phyloP scores from a whole-genome alignment of 1,140 invertebrate species.

The Tetramorium simillimum region DNA sequence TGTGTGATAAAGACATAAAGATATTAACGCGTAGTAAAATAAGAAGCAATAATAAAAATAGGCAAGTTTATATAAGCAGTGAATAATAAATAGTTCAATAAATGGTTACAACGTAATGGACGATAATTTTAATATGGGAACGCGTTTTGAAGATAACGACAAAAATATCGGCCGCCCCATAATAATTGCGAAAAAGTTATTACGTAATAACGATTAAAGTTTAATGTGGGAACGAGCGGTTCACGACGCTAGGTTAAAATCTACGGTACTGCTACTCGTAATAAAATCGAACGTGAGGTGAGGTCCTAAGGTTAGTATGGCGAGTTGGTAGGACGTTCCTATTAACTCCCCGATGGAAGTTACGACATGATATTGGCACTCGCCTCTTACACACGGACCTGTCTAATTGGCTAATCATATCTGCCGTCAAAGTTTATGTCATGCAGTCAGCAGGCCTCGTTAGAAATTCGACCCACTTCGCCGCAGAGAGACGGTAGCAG shows the following conservation, averaged over 20 bases:
- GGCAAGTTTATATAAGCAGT: neutral
- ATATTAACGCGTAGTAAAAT: neutral
- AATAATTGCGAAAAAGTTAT: conserved; percentile 31
- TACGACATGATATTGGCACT: conserved; percentile 59
- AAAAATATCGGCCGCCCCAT: neutral
- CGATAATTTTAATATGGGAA: conserved; percentile 3
- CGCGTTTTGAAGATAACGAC: neutral
- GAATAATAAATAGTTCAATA: conserved; percentile 10
- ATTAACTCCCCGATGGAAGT: conserved; percentile 56
- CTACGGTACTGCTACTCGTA: conserved; percentile 50
- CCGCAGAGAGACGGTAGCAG: conserved; percentile 39
- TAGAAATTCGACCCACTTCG: conserved; percentile 57
- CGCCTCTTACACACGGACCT: conserved; percentile 40
- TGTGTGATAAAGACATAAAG: neutral
- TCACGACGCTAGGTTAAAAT: conserved; percentile 41
- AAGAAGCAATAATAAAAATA: neutral
- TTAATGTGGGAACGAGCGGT: conserved; percentile 53
- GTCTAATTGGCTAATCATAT: conserved; percentile 65
- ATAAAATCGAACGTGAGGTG: conserved; percentile 52
- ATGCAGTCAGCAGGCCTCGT: conserved; percentile 46
- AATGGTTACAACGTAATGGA: neutral
- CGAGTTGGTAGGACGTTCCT: conserved; percentile 50
- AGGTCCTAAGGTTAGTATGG: conserved; percentile 53
- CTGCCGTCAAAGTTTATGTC: conserved; percentile 62
- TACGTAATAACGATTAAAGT: conserved; percentile 43